Conservation (phyloP, 2,797 vertebrate genomes). For the Spatula versicolor region DNA sequence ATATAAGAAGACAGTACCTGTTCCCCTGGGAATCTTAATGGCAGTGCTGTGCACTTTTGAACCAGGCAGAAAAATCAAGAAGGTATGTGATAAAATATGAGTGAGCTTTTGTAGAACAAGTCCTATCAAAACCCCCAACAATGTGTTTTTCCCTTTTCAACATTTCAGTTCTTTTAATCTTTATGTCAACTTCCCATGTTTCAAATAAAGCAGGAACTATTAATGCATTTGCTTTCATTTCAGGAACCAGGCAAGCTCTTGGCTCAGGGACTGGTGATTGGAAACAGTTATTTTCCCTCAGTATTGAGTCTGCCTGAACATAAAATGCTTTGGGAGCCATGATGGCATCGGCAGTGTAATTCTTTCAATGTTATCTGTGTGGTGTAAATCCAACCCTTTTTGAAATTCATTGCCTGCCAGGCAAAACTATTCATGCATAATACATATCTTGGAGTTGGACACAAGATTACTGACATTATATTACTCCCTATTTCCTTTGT, state of each 20-base stretch:
- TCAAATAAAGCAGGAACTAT: slow-evolving; percentile 8
- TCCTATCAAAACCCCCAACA: background rate
- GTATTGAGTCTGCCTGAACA: background rate
- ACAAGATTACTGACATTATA: background rate
- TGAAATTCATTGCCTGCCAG: slow-evolving; percentile 16
- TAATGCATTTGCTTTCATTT: background rate
- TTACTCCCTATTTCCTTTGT: background rate
- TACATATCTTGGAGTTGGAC: background rate
- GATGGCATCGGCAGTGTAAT: background rate
- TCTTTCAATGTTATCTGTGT: background rate
- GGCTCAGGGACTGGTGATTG: background rate
- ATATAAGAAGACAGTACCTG: background rate
- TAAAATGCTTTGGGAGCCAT: background rate
- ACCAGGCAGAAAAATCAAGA: background rate
- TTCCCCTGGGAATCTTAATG: background rate
- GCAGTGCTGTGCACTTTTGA: background rate
- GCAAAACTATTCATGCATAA: slow-evolving; percentile 23
- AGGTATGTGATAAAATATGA: background rate
- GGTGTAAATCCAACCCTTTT: background rate
- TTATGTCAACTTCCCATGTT: background rate
- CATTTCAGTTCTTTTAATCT: background rate
- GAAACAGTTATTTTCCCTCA: background rate
- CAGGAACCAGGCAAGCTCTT: background rate
- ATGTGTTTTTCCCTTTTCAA: background rate
- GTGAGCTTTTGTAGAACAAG: background rate